Evolutionary conservation across 1,140 invertebrate genomes (phyloP).

Genomic region (Leptinotarsa defecta): DNA sequence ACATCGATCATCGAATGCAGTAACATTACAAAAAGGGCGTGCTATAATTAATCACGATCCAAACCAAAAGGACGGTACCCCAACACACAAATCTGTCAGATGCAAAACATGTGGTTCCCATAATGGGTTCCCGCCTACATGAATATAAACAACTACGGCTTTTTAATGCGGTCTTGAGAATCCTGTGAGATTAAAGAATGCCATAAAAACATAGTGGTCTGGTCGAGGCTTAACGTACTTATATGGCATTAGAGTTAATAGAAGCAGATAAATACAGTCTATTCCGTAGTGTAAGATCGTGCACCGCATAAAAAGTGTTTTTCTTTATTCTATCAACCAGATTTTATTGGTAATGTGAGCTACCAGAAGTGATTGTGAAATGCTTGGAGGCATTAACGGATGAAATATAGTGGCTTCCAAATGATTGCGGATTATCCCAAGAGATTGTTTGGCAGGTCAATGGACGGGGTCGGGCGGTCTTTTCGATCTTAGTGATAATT

Average conservation of each 20-base stretch:
- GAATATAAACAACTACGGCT: slow-evolving; percentile 35
- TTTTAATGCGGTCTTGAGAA: slow-evolving; percentile 36
- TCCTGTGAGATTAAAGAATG: slow-evolving; percentile 37
- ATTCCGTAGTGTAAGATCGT: slow-evolving; percentile 20
- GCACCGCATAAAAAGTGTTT: background rate
- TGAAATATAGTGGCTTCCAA: background rate
- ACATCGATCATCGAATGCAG: slow-evolving; percentile 39
- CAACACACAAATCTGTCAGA: slow-evolving; percentile 13
- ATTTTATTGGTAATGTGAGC: slow-evolving; percentile 8
- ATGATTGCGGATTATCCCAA: background rate
- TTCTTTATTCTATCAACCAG: background rate
- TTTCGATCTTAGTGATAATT: background rate
- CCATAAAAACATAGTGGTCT: slow-evolving; percentile 34
- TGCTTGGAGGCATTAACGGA: background rate
- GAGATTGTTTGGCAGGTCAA: background rate
- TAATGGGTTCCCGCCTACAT: slow-evolving; percentile 43
- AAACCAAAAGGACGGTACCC: slow-evolving; percentile 30
- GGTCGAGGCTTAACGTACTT: slow-evolving; percentile 34
- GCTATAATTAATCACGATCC: slow-evolving; percentile 32
- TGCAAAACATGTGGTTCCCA: slow-evolving; percentile 38
- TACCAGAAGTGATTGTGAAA: background rate
- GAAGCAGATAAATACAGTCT: slow-evolving; percentile 34
- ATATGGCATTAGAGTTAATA: slow-evolving; percentile 38
- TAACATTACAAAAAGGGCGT: slow-evolving; percentile 36
- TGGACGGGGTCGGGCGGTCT: no score